phyloP scores from a whole-genome alignment of 2,113 vertebrate species.

The Aythya baeri region DNA sequence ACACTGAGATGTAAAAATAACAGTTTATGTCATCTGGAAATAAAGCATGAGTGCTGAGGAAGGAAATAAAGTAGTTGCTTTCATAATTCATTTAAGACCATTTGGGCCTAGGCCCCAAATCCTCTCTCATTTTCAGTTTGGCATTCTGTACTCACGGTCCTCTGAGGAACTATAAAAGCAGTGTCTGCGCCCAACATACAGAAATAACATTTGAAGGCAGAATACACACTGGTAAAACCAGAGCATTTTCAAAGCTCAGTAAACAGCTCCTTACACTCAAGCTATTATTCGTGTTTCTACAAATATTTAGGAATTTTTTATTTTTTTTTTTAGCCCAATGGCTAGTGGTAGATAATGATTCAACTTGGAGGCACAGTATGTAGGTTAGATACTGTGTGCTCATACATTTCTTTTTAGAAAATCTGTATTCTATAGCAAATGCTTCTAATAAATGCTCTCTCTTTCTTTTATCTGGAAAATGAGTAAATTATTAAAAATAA shows the following conservation, averaged over 20 bases:
- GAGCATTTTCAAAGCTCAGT: conserved; percentile 5
- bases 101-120: background rate
- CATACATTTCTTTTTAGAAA: background rate
- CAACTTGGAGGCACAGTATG: background rate
- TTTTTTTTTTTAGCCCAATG: background rate
- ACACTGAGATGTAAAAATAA: background rate
- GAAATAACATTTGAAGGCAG: background rate
- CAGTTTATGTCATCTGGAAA: background rate
- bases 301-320: background rate
- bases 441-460: background rate
- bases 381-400: background rate
- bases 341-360: background rate
- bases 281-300: background rate
- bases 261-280: background rate
- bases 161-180: background rate
- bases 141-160: background rate
- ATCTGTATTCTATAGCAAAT: background rate
- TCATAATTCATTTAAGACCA: background rate
- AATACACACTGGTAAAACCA: background rate
- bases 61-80: background rate
- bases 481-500: background rate
- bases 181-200: background rate
- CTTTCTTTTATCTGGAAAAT: background rate
- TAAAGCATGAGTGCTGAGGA: background rate
- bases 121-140: background rate